phyloP scores from a whole-genome alignment of 2,888 invertebrate species.

The Synanthedon vespiformis region DNA sequence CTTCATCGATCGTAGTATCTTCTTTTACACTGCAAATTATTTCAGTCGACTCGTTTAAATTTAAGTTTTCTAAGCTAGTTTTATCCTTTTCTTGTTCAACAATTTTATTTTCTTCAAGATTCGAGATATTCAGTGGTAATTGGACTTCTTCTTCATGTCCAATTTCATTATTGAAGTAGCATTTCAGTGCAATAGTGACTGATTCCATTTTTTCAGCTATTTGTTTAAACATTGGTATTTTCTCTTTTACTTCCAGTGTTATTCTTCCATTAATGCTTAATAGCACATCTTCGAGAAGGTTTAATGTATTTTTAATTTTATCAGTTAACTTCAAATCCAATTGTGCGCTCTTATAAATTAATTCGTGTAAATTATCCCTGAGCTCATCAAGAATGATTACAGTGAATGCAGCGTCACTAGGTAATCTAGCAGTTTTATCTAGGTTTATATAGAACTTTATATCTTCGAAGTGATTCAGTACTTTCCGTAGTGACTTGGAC shows the following conservation, averaged over 20 bases:
- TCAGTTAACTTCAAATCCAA: not conserved
- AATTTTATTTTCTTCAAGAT: not conserved
- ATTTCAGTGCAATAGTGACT: constrained; percentile 9
- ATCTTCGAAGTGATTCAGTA: constrained; percentile 58
- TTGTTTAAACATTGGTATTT: constrained; percentile 51
- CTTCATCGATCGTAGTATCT: not conserved
- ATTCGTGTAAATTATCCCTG: constrained; percentile 23
- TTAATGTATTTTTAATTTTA: constrained; percentile 12
- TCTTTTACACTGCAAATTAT: not conserved
- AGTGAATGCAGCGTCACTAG: constrained; percentile 52
- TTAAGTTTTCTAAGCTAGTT: not conserved
- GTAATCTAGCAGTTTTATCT: constrained; percentile 58
- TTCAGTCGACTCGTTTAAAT: not conserved
- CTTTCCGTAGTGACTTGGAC: constrained; percentile 40
- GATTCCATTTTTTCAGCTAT: constrained; percentile 24
- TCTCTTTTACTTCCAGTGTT: constrained; percentile 49
- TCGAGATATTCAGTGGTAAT: not conserved
- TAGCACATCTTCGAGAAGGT: constrained; percentile 21
- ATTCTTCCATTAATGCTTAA: constrained; percentile 27
- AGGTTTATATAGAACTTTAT: constrained; percentile 60
- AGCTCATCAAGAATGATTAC: constrained; percentile 48
- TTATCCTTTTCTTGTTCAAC: not conserved
- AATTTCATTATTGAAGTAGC: not conserved
- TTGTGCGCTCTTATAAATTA: constrained; percentile 14
- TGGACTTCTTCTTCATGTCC: not conserved